phyloP scores from a whole-genome alignment of 2,888 invertebrate species.

The Parelbella ahira region DNA sequence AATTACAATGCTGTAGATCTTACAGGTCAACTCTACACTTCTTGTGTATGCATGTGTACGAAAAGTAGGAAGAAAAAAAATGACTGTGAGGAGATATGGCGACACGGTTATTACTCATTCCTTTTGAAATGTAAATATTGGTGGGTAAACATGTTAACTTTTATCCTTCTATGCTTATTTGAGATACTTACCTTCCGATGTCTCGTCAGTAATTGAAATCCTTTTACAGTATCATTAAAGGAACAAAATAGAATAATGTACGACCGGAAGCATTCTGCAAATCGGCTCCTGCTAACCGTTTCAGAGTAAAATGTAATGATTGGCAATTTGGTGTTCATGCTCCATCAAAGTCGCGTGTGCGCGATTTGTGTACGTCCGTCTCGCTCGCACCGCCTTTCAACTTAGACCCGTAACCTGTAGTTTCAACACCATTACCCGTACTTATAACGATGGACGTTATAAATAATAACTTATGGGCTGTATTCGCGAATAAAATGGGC shows the following conservation, averaged over 20 bases:
- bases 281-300: slow-evolving; percentile 22
- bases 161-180: slow-evolving; percentile 3
- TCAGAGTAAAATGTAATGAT: slow-evolving; percentile 22
- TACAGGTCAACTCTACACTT: too few species aligned
- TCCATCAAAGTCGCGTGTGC: neutral
- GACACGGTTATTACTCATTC: too few species aligned
- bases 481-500: slow-evolving; percentile 1
- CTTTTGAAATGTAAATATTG: too few species aligned
- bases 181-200: neutral
- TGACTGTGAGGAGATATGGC: too few species aligned
- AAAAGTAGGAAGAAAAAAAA: too few species aligned
- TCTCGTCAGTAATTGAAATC: slow-evolving; percentile 13
- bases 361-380: neutral
- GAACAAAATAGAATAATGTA: slow-evolving; percentile 15
- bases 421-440: slow-evolving; percentile 21
- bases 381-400: slow-evolving; percentile 8
- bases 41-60: too few species aligned
- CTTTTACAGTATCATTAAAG: slow-evolving; percentile 16
- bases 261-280: slow-evolving; percentile 20
- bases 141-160: too few species aligned
- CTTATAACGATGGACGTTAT: slow-evolving; percentile 22
- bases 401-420: slow-evolving; percentile 21
- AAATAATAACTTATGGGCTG: slow-evolving; percentile 10
- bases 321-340: slow-evolving; percentile 17
- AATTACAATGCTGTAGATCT: too few species aligned